Evolutionary conservation across 2,888 invertebrate genomes (phyloP).

Genomic region (Pachycephus smyrnensis): DNA sequence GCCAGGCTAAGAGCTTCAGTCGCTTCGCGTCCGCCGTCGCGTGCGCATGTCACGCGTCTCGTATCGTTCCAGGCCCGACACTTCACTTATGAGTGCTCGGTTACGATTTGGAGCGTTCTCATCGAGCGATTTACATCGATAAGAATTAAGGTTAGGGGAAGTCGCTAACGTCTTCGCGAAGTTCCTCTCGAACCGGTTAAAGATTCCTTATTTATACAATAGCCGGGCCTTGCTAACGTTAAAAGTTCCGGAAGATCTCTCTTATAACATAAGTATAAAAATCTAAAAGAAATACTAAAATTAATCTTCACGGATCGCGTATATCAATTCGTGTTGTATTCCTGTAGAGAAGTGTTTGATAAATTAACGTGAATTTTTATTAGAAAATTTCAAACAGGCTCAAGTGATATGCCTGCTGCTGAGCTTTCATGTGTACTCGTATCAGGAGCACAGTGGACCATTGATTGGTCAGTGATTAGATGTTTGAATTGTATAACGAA

Average conservation of each 20-base stretch:
- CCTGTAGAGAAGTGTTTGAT: not conserved
- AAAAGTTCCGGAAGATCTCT: not conserved
- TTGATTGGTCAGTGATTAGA: not conserved
- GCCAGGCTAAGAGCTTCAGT: slow-evolving; percentile 44
- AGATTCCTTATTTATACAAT: not conserved
- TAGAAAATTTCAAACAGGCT: not conserved
- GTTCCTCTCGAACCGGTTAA: not conserved
- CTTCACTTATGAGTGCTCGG: not conserved
- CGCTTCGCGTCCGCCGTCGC: slow-evolving; percentile 49
- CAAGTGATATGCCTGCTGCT: not conserved
- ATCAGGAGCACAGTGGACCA: not conserved
- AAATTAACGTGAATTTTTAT: not conserved
- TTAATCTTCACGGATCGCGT: not conserved
- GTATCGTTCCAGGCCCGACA: not conserved
- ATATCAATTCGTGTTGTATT: not conserved
- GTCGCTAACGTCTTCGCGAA: not conserved
- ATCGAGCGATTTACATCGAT: not conserved
- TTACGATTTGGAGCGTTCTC: not conserved
- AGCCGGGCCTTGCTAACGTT: not conserved
- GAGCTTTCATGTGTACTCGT: not conserved
- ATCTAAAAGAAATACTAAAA: not conserved
- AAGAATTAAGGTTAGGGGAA: not conserved
- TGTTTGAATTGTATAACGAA: not conserved
- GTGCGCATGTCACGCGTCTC: slow-evolving; percentile 30
- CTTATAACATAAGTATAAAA: not conserved